Evolutionary conservation across 2,113 vertebrate species (phyloP).

Genomic region (Shinisaurus crocodilurus): DNA sequence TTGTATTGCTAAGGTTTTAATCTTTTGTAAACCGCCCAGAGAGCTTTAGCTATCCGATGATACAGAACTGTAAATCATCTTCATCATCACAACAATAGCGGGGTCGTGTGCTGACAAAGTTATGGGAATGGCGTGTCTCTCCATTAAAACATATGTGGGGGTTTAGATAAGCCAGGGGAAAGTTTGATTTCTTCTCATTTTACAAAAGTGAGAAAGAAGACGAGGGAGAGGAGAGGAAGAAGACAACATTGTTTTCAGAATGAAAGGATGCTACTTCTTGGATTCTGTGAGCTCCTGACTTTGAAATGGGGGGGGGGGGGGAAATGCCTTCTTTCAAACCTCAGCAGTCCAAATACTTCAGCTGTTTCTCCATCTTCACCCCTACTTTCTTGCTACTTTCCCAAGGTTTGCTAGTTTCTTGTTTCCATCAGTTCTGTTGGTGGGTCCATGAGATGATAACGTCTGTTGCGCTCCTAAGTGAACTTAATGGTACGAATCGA

Average conservation of each 20-base stretch:
- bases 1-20: too few relatives aligned
- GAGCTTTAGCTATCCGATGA: too few relatives aligned
- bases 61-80: too few relatives aligned
- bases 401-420: constrained; percentile 16
- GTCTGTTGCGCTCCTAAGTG: constrained; percentile 9
- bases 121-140: too few relatives aligned
- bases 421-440: neutral
- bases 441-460: constrained; percentile 16
- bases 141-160: neutral
- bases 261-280: neutral
- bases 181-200: neutral
- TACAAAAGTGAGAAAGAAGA: neutral
- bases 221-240: neutral
- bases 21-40: too few relatives aligned
- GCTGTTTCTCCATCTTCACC: neutral
- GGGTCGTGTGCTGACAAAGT: too few relatives aligned
- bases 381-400: constrained; percentile 23
- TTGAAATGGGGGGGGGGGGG: constrained; percentile 68
- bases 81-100: too few relatives aligned
- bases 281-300: neutral
- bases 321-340: constrained; percentile 52
- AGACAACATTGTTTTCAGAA: neutral
- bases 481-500: constrained; percentile 19
- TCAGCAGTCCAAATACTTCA: constrained; percentile 44
- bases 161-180: neutral